Conservation (phyloP, 92 coral and sea anemone genomes). For the Micromussa lordhowensis region DNA sequence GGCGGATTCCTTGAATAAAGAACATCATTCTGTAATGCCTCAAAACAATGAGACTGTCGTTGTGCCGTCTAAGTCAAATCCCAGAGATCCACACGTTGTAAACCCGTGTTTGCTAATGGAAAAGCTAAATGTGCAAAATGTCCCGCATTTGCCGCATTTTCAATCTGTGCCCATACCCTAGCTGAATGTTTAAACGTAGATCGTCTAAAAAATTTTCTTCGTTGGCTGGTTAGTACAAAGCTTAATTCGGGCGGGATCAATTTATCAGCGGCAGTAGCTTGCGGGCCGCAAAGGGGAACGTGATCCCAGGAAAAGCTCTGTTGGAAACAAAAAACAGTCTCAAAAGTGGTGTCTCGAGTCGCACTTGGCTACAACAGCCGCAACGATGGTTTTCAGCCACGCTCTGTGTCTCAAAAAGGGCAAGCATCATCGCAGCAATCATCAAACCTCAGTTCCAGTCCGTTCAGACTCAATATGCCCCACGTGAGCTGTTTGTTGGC, state of each 20-base stretch:
- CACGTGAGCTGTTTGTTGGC: neutral
- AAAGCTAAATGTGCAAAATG: slow-evolving; percentile 56
- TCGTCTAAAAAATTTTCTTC: slow-evolving; percentile 30
- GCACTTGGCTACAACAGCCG: slow-evolving; percentile 5
- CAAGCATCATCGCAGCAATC: neutral
- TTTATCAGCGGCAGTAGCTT: slow-evolving; percentile 24
- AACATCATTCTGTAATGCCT: neutral
- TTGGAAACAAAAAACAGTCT: neutral
- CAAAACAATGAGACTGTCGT: slow-evolving; percentile 40
- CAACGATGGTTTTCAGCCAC: neutral
- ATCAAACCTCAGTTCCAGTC: neutral
- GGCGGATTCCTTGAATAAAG: slow-evolving; percentile 2
- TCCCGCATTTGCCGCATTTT: slow-evolving; percentile 43
- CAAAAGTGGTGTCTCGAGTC: neutral
- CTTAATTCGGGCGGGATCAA: slow-evolving; percentile 50
- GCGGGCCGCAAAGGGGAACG: slow-evolving; percentile 32
- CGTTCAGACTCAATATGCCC: neutral
- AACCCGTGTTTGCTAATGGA: slow-evolving; percentile 37
- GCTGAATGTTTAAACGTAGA: slow-evolving; percentile 41
- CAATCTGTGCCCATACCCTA: slow-evolving; percentile 54
- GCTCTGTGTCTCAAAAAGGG: neutral
- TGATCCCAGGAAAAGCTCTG: neutral
- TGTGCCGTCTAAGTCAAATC: slow-evolving; percentile 53
- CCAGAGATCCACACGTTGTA: slow-evolving; percentile 56
- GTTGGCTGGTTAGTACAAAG: slow-evolving; percentile 56